Evolutionary conservation across 1,140 invertebrate genomes (phyloP), one percentile per base, ranked within the genome.

Genomic region (Pinna nobilis): DNA sequence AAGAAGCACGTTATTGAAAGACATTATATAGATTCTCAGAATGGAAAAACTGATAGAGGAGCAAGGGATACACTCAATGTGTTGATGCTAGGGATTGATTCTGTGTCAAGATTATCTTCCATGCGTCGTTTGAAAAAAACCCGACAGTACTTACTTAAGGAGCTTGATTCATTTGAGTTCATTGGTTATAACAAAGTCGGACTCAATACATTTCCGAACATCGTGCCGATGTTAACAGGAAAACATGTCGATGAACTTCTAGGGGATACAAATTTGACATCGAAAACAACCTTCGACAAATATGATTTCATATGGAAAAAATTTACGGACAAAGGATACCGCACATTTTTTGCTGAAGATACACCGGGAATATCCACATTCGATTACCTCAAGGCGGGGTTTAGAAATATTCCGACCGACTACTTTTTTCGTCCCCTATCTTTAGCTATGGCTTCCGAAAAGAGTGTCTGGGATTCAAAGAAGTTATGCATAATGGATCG

Each of bases 101-200:
- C 94, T 1, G 91, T 96, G 3, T 97, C 95, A 0, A 91, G 95
- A 57, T 89, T 96, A 60, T 96, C 96, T 87, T 93, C 96, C 68
- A 91, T 94, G 59, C 91, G 95, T 25, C 93, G 94, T 72, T 94
- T 97, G 93, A 93, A 93, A 0, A 91, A 91, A 80, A 95, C 94
- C 0, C 18, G 44, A 23, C 18, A 18, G 4, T 49, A 49, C 11
- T 23, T 49, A 23, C 2, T 7, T 7, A 23, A 49, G 18, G 44
- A n/a, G 23, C 53, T 89, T 32, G 57, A 53, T 2, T 84, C 83
- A 1, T 68, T 88, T 59, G 87, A 88, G 44, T 78, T 87, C 74
- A 35, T 74, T 2, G 86, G 86, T 0, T 88, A 89, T 69, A 88
- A 86, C 71, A 88, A 89, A 70, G 83, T 87, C 15, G 87, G 84